phyloP scores from a whole-genome alignment of 2,888 invertebrate species.

The Nemotelus nigrinus region DNA sequence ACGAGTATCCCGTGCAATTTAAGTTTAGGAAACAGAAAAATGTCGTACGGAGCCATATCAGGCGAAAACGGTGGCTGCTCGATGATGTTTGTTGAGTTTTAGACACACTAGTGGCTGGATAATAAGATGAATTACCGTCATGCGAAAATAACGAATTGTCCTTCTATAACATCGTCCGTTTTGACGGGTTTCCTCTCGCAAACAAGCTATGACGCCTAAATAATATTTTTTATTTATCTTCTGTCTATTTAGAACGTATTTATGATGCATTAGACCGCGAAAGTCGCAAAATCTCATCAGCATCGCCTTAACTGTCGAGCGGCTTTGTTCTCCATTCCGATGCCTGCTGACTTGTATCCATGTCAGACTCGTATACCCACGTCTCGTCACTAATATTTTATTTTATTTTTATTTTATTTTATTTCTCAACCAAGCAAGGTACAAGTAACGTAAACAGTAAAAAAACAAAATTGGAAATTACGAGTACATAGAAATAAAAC shows the following conservation, averaged over 20 bases:
- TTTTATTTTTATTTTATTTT: too few species aligned
- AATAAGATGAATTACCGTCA: not conserved
- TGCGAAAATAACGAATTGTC: not conserved
- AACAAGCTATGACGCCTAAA: not conserved
- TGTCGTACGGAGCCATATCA: not conserved
- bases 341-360: too few species aligned
- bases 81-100: not conserved
- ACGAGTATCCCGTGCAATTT: not conserved
- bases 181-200: not conserved
- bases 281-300: not conserved
- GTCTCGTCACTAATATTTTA: too few species aligned
- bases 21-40: slow-evolving; percentile 1
- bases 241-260: not conserved
- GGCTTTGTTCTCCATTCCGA: too few species aligned
- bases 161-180: not conserved
- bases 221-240: not conserved
- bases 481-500: too few species aligned
- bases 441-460: too few species aligned
- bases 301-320: not conserved
- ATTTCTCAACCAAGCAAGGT: too few species aligned
- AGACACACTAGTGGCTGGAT: not conserved
- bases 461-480: too few species aligned
- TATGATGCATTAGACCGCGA: not conserved
- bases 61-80: not conserved
- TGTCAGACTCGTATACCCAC: too few species aligned